phyloP scores from a whole-genome alignment of 2,113 vertebrate species.

The Crocuta crocuta region DNA sequence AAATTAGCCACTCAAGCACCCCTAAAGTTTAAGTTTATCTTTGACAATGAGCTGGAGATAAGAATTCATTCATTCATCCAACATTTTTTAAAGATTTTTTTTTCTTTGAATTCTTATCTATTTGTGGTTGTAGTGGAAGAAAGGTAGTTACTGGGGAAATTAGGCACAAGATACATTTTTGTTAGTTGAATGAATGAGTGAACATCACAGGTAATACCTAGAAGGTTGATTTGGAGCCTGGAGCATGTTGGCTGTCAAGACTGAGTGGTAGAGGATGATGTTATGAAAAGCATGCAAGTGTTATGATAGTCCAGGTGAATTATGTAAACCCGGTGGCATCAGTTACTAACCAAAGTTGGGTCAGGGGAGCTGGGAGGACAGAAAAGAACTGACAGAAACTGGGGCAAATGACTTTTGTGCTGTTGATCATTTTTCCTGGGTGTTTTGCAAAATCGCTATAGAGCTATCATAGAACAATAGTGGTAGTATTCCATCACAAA shows the following conservation, averaged over 20 bases:
- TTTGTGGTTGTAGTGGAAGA: neutral
- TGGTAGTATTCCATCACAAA: neutral
- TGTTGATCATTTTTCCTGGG: neutral
- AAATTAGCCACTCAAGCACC: no score
- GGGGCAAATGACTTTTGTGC: neutral
- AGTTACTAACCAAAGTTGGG: neutral
- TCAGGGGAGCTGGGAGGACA: neutral
- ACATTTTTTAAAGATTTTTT: neutral
- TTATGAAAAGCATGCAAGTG: neutral
- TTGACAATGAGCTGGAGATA: neutral
- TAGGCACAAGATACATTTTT: neutral
- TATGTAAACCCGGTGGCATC: neutral
- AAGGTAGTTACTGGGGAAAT: neutral
- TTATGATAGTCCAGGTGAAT: neutral
- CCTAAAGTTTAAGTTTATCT: neutral
- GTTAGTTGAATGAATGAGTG: neutral
- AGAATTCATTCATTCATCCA: neutral
- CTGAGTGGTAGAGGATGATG: neutral
- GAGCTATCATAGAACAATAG: neutral
- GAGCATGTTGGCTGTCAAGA: neutral
- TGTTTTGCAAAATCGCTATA: neutral
- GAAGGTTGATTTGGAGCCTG: neutral
- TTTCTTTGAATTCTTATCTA: neutral
- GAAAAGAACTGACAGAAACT: neutral
- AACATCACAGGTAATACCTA: neutral